Base-by-base conservation (phyloP, 2,888 invertebrate genomes). In the Drosophila phalerata region DNA sequence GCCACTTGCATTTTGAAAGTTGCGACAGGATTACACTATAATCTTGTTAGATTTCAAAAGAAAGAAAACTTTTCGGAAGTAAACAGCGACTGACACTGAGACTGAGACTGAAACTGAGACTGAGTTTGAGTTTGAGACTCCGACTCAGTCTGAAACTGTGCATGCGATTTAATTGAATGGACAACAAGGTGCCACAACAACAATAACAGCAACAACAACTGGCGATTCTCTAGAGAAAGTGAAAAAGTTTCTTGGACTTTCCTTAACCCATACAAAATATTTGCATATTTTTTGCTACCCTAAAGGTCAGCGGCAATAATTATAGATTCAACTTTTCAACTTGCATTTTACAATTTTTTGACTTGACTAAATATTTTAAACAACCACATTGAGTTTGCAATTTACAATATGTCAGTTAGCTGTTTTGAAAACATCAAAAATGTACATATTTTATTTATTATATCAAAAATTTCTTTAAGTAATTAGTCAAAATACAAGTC, bases 1-100 rank as follows among this genome's bases (percentile, higher is more conserved):
- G 70, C 70, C 63, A 70, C 70, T 73, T 73, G 73, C 73, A 73
- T 70, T 67, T 70, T 67, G 65, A 73, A 73, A 70, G 66, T 70
- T 67, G 48, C 38, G 34, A 57, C 57, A 65, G 65, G 65, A 65
- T 65, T 51, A 65, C 65, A 56, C 56, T 65, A 65, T 65, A 65
- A 65, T 58, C 65, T 65, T 65, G 65, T 65, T 65, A 51, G 58
- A 57, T 49, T 64, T 58, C 43, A 43, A 25, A 48, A 58, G 48
- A 63, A 64, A 57, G 57, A 47, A 45, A 56, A 57, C 64, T 63
- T 63, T 63, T 64, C 63, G 63, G 63, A 64, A 64, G 63, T 64
- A 56, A 63, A 25, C 47, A 55, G 30, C 8, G 28, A 11, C 25
- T 17, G 19, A 19, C 1, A 19, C 47, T 34, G 9, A 19, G n/a